These are phyloP conservation scores for Bubalus kerabau DNA, from an alignment of 2,113 vertebrate genomes.

Conservation along the genomic window DNA sequence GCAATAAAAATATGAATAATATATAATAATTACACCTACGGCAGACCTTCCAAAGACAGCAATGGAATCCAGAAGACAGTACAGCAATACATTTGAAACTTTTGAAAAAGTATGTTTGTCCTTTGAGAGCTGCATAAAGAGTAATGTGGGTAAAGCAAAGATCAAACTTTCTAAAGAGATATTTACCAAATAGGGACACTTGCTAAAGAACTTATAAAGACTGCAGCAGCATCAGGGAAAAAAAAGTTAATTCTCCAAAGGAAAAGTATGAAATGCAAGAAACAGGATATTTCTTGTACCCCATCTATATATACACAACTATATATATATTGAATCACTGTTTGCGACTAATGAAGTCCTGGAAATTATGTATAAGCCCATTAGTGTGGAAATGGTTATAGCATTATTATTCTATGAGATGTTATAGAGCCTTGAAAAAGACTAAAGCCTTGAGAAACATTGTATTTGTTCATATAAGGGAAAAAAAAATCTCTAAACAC, in stretches of 20 bases:
- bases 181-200: neutral
- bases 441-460: neutral
- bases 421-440: neutral
- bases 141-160: neutral
- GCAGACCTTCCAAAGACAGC: neutral
- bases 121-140: neutral
- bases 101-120: neutral
- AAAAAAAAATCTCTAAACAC: neutral
- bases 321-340: neutral
- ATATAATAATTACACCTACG: neutral
- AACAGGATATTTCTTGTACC: neutral
- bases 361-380: neutral
- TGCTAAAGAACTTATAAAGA: neutral
- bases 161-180: neutral
- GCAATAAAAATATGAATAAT: neutral
- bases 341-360: neutral
- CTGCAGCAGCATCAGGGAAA: neutral
- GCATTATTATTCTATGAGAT: neutral
- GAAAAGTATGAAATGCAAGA: neutral
- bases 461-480: neutral
- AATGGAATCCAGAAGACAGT: neutral
- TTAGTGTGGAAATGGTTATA: neutral
- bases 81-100: neutral
- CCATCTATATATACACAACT: neutral
- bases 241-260: neutral